Evolutionary conservation across 1,140 invertebrate genomes (phyloP), one percentile per base, ranked within the genome.

Genomic region (Anoplolepis gracilipes): DNA sequence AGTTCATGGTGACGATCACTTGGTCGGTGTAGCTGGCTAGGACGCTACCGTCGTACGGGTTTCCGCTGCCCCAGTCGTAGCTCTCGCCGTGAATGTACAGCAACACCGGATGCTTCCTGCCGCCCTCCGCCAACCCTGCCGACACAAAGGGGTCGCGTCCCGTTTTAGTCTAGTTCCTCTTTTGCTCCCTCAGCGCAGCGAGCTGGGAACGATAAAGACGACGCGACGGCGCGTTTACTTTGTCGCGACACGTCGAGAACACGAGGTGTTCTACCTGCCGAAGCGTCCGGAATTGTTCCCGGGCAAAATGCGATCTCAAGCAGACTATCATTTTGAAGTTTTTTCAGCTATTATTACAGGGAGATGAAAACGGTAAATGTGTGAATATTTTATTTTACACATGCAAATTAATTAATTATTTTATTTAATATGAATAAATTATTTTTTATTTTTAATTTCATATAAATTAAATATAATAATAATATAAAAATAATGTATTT

Each of bases 1-100:
- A 99, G 96, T 99, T 99, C 88, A 99, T 96, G 25, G 98, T 99
- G 88, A 99, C 97, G 85, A 99, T 98, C 81, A 99, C 97, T 91
- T 99, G 96, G 88, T 99, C 97, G 6, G 98, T 97, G 92, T 98
- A 98, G 91, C 98, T 97, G 70, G 98, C 97, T 85, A 99, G 95
- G 39, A 99, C 97, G 86, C 98, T 98, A 76, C 98, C 98, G 93
- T 99, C 98, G 95, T 99, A 99, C 7, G 98, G 97, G 95, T 99
- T 99, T 57, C 98, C 98, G 65, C 98, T 98, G 92, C 98, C 99
- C 97, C 98, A 99, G 90, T 98, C 98, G 93, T 98, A 99, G 62
- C 98, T 98, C 92, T 99, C 98, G 0, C 99, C 98, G 93, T 99
- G 99, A 86, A 99, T 97, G 95, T 98, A 99, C 30, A 99, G 96